Base-by-base conservation (phyloP, 2,797 vertebrate species). In the Rhyacichthys aspro region DNA sequence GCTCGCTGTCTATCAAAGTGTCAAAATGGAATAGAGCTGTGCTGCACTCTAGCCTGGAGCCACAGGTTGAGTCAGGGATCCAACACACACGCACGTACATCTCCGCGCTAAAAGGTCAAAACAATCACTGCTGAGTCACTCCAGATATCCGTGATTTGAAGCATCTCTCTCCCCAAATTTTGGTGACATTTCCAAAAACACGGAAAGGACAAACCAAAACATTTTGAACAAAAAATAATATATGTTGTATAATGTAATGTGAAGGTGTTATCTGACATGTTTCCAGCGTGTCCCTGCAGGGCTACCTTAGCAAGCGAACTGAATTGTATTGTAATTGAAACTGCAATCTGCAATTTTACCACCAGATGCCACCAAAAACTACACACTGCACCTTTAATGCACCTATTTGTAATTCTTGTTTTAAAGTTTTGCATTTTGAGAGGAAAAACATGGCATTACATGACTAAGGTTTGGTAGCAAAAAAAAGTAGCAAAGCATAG, bases 1-100 rank as follows among this genome's bases (percentile, higher is more conserved):
- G 65, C 74, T 76, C 1, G 46, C 56, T 73, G 85, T 85, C 85
- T 73, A 78, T 87, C 81, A 84, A 83, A 74, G 74, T 83, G 81
- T 85, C 82, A 76, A 50, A 75, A 74, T 49, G 60, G 78, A 82
- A 79, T 85, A 84, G 66, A 79, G 69, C 73, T 69, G 68, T 60
- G 74, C 47, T 72, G 70, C 74, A 70, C 81, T 81, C 66, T 77
- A 66, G 72, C 84, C 80, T 64, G n/a, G 18, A 80, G 71, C 79
- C 81, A 81, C 62, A 1, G 67, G 55, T 79, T 70, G 77, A 79
- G 68, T 77, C 63, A 71, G 50, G 57, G 47, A 80, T 69, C 65
- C 34, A 47, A 12, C 66, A 46, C 67, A 66, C 54, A 49, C 45
- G 56, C 34, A 48, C 56, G 14, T 55, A 45, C 55, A 48, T 33